phyloP scores from a whole-genome alignment of 2,113 vertebrate genomes.

The Oriolus oriolus region DNA sequence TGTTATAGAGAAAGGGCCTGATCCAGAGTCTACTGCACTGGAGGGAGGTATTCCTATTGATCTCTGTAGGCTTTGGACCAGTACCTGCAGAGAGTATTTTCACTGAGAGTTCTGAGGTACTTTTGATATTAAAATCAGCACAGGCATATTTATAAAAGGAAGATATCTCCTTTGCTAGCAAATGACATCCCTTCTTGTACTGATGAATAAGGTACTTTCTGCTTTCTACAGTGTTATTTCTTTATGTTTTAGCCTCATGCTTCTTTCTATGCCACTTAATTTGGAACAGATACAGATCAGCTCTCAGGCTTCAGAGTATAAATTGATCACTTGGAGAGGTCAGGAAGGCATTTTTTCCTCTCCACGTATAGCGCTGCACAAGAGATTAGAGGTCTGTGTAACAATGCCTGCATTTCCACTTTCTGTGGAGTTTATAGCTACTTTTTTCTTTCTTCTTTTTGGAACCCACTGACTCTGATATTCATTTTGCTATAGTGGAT shows the following conservation, averaged over 20 bases:
- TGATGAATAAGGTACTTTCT: conserved; percentile 48
- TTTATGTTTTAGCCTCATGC: conserved; percentile 52
- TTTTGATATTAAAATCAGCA: conserved; percentile 57
- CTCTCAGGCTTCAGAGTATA: conserved; percentile 48
- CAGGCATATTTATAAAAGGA: conserved; percentile 46
- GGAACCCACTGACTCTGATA: conserved; percentile 23
- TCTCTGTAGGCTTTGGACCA: conserved; percentile 27
- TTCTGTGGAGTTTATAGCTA: conserved; percentile 49
- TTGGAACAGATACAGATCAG: conserved; percentile 57
- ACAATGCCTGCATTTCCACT: conserved; percentile 34
- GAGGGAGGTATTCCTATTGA: conserved; percentile 3
- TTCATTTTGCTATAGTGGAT: conserved; percentile 30
- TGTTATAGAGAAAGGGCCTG: background rate
- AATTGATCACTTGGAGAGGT: conserved; percentile 61
- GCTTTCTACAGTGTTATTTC: conserved; percentile 42
- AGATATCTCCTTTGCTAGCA: background rate
- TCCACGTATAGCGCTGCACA: conserved; percentile 20
- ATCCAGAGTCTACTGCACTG: background rate
- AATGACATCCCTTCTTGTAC: background rate
- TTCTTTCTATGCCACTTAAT: conserved; percentile 55
- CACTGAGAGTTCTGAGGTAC: conserved; percentile 22
- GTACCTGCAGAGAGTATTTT: conserved; percentile 50
- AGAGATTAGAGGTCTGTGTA: conserved; percentile 49
- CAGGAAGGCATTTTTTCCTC: conserved; percentile 49
- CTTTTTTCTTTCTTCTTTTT: conserved; percentile 40